These are phyloP conservation scores for Patiria miniata DNA, from an alignment of 35 echinoderm and acorn worm genomes.

Conservation along the genomic window DNA sequence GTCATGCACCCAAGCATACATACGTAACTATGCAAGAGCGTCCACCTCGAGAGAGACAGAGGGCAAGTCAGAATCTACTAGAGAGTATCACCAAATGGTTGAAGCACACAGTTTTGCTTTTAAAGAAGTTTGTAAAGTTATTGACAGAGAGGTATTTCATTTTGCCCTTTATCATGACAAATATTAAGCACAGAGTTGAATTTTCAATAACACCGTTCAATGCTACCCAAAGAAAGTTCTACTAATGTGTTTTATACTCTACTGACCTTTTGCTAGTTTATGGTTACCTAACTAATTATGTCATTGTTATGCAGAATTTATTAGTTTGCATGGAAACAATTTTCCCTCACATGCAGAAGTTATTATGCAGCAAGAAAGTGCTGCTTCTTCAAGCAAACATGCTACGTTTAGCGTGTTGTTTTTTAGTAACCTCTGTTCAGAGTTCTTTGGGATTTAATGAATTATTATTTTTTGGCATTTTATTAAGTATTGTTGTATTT, in stretches of 20 bases:
- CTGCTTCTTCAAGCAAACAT: not conserved
- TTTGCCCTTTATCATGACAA: constrained; percentile 10
- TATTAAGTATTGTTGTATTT: not conserved
- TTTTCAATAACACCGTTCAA: not conserved
- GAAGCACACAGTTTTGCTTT: constrained; percentile 9
- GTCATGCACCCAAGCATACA: not conserved
- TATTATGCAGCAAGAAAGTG: too few species aligned
- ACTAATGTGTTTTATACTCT: not conserved
- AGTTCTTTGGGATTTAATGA: not conserved
- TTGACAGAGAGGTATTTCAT: constrained; percentile 11
- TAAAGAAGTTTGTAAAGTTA: constrained; percentile 3
- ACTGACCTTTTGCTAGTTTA: not conserved
- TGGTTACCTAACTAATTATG: not conserved
- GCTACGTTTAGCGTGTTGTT: not conserved
- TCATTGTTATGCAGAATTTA: not conserved
- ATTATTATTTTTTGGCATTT: constrained; percentile 5
- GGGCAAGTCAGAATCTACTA: not conserved
- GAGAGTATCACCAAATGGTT: constrained; percentile 9
- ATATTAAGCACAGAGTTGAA: not conserved
- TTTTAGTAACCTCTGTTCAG: not conserved
- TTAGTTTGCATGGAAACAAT: not conserved
- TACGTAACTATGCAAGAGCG: not conserved
- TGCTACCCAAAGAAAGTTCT: not conserved
- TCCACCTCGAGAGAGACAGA: not conserved
- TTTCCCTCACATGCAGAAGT: too few species aligned